Base-by-base conservation (phyloP, 2,797 vertebrate species). In the Rhabdomys pumilio region DNA sequence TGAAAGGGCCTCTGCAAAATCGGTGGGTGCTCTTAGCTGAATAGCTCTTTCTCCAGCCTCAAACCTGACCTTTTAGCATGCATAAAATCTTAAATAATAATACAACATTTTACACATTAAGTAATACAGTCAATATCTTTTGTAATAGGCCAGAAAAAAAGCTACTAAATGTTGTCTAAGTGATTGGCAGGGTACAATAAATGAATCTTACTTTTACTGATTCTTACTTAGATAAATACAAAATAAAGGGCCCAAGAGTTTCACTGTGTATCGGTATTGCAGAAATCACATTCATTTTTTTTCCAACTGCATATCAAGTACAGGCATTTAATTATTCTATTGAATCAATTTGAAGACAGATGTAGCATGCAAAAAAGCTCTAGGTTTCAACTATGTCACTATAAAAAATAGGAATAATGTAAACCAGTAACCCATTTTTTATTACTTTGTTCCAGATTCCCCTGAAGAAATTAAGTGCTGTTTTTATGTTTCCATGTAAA, bases 201-300 rank as follows among this genome's bases (percentile, higher is more conserved):
- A 77, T 89, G 53, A 95, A 2, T 76, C 55, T 85, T 55, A 44
- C 4, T 57, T 80, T 12, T 17, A 53, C 4, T 63, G 44, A 22
- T 31, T 72, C 57, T 84, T 96, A 89, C 57, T 84, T 96, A 89
- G 41, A 26, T 80, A 88, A 59, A 80, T 81, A 31, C 57, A 93
- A 31, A 86, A 76, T 82, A 91, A 26, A 26, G 7, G 2, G 10
- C 11, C 17, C 3, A 29, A 57, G 80, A 65, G 4, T 76, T 94
- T 10, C 47, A 90, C 73, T 69, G 12, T 90, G 24, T 83, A 75
- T 81, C 13, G 1, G 44, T 76, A 63, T 6, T 88, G 2, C 4
- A 34, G 83, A 24, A 96, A 53, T 44, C 26, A 47, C 19, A 17
- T 92, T 87, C 50, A 77, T 8, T 65, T 91, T 85, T 81, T 81